A percentile compares a stretch with the other conserved stretches of the same genome.
Evolutionary conservation across 1,140 invertebrate genomes (phyloP).

Genomic region (Heliconius eleuchia): DNA sequence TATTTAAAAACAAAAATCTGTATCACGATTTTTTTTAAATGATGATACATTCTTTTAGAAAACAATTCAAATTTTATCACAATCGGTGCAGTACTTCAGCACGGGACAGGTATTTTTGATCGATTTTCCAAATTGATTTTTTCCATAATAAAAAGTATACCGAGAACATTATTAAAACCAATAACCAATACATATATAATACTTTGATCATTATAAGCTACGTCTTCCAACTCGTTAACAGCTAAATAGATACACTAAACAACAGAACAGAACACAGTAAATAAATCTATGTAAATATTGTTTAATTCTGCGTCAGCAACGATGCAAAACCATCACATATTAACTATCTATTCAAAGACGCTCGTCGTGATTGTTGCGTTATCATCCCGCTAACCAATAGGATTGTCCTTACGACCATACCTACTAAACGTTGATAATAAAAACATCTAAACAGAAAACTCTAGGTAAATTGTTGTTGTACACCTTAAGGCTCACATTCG

Average conservation of each 20-base stretch:
- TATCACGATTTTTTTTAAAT: no score
- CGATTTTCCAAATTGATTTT: no score
- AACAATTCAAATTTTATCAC: no score
- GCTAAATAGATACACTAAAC: not conserved
- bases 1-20: no score
- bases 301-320: conserved; percentile 56
- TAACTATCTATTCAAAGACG: conserved; percentile 71
- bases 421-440: conserved; percentile 55
- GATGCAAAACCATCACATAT: conserved; percentile 74
- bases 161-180: no score
- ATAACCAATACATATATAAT: no score
- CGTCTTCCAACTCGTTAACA: not conserved
- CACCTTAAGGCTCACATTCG: conserved; percentile 56
- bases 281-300: conserved; percentile 18
- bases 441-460: conserved; percentile 44
- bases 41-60: no score
- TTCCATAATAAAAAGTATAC: no score
- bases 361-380: conserved; percentile 70
- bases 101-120: no score
- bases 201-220: not conserved
- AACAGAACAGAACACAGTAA: not conserved
- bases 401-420: conserved; percentile 61
- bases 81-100: no score
- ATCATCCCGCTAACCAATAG: conserved; percentile 67
- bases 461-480: conserved; percentile 32